A percentile compares a stretch with the other conserved stretches of the same genome.
phyloP scores from a whole-genome alignment of 1,140 invertebrate species.

The Hesperophylax magnus region DNA sequence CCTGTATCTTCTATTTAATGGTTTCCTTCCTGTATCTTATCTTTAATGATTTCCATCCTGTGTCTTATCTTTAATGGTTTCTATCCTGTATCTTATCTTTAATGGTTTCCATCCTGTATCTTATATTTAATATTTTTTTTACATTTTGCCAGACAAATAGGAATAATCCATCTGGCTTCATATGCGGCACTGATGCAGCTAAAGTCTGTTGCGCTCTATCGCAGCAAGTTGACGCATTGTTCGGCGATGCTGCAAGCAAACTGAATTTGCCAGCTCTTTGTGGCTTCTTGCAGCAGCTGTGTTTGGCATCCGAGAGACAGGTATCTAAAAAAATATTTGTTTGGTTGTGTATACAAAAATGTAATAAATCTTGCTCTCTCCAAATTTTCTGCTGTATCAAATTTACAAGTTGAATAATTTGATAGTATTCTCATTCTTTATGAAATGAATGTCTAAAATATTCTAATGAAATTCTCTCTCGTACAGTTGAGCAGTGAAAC shows the following conservation, averaged over 20 bases:
- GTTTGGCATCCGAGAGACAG: constrained; percentile 86
- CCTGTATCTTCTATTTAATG: neutral
- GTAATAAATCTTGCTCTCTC: too few relatives aligned
- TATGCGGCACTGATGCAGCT: constrained; percentile 85
- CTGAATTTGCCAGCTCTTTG: constrained; percentile 89
- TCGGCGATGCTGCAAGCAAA: constrained; percentile 88
- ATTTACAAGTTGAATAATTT: too few relatives aligned
- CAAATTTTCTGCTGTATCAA: too few relatives aligned
- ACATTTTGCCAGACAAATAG: constrained; percentile 47
- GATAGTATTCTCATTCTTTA: too few relatives aligned
- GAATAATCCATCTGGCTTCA: constrained; percentile 75
- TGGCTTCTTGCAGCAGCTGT: constrained; percentile 85
- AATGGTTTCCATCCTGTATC: neutral
- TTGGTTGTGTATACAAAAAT: neutral
- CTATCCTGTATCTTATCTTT: neutral
- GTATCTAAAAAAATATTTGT: constrained; percentile 58
- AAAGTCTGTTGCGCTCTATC: constrained; percentile 90
- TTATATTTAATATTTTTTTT: neutral
- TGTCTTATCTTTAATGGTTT: neutral
- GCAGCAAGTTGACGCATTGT: constrained; percentile 87
- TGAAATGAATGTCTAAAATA: too few relatives aligned
- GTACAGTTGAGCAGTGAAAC: constrained; percentile 59
- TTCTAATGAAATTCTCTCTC: too few relatives aligned
- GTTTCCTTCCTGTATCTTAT: neutral
- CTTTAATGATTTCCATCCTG: neutral